Conservation (phyloP, 2,888 invertebrate genomes). For the Cheiracanthium punctorium region DNA sequence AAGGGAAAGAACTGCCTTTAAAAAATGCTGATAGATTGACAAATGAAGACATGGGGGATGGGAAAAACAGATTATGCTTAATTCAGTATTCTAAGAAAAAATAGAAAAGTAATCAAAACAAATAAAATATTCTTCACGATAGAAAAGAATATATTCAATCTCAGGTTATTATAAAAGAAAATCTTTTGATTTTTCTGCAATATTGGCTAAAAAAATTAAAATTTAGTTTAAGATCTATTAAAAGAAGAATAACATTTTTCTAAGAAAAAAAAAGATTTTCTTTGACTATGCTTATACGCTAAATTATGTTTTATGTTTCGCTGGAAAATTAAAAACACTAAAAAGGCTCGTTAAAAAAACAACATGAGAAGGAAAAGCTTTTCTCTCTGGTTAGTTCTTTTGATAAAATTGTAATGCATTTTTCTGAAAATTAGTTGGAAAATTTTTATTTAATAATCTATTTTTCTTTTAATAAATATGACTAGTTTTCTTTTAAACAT, state of each 20-base stretch:
- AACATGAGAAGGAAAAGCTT: background rate
- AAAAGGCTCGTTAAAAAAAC: background rate
- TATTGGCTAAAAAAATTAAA: background rate
- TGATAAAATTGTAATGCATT: too few species aligned
- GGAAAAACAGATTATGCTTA: slow-evolving; percentile 11
- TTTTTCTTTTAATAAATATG: too few species aligned
- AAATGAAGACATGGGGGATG: slow-evolving; percentile 22
- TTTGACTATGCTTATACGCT: background rate
- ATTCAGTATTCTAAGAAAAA: background rate
- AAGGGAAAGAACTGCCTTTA: slow-evolving; percentile 27
- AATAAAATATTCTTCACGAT: background rate
- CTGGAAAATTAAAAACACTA: background rate
- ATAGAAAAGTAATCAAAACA: background rate
- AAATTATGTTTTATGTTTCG: background rate
- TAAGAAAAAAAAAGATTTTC: background rate
- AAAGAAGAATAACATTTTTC: background rate
- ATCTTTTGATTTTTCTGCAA: slow-evolving; percentile 7
- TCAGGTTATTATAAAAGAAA: slow-evolving; percentile 16
- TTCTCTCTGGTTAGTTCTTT: too few species aligned
- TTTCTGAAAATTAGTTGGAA: too few species aligned
- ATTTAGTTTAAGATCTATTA: slow-evolving; percentile 7
- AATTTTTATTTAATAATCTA: too few species aligned
- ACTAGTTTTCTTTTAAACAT: too few species aligned
- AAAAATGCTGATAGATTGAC: slow-evolving; percentile 46
- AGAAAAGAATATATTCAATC: background rate